Conservation (phyloP, 2,888 invertebrate species). For the Agriotes lineatus region DNA sequence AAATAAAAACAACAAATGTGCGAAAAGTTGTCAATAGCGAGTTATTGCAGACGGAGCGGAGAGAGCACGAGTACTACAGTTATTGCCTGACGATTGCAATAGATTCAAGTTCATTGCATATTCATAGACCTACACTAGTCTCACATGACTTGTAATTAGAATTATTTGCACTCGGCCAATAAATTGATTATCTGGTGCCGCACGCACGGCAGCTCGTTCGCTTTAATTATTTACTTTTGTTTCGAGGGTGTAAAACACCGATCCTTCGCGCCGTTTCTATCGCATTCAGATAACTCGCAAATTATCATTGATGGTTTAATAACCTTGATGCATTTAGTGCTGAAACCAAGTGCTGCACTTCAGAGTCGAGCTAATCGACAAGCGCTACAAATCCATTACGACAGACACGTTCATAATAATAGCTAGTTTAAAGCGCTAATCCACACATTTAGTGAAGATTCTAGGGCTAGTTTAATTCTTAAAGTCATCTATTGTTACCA, state of each 20-base stretch:
- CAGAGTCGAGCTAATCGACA: background rate
- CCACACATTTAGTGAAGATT: too few relatives aligned
- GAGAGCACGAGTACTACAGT: conserved; percentile 51
- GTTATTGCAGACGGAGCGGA: conserved; percentile 24
- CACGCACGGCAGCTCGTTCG: conserved; percentile 49
- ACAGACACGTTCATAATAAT: too few relatives aligned
- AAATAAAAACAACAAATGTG: conserved; percentile 26
- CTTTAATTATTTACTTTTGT: conserved; percentile 28
- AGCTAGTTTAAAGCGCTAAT: too few relatives aligned
- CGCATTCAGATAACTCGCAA: conserved; percentile 11
- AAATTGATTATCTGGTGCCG: conserved; percentile 60
- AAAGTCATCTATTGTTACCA: too few relatives aligned
- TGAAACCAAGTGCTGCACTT: background rate
- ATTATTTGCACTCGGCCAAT: conserved; percentile 62
- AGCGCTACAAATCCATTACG: too few relatives aligned
- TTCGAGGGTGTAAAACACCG: conserved; percentile 5
- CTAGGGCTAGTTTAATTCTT: too few relatives aligned
- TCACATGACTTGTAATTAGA: conserved; percentile 63
- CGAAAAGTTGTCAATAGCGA: conserved; percentile 28
- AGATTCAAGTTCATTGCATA: conserved; percentile 64
- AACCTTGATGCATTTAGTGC: background rate
- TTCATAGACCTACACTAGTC: conserved; percentile 63
- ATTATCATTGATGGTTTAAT: background rate
- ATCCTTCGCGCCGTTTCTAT: conserved; percentile 1
- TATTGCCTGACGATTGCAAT: conserved; percentile 62